phyloP scores from a whole-genome alignment of 2,113 vertebrate genomes.

The Psettodes erumei region DNA sequence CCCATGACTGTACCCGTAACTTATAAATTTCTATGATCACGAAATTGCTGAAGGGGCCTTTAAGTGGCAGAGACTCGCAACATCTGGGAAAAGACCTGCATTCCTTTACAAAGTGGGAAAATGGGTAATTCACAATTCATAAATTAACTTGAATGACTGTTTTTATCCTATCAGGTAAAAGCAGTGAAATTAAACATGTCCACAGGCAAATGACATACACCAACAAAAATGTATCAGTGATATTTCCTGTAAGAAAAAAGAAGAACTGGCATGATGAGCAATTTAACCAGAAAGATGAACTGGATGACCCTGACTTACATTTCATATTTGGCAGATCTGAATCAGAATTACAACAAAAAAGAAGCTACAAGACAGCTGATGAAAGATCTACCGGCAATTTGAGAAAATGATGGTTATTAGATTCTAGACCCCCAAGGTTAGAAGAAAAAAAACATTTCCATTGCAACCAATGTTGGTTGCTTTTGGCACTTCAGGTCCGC shows the following conservation, averaged over 20 bases:
- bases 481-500: too few species aligned
- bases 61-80: not conserved
- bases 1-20: too few species aligned
- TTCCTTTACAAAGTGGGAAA: not conserved
- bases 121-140: not conserved
- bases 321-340: not conserved
- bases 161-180: conserved; percentile 1
- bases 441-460: not conserved
- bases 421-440: not conserved
- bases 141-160: not conserved
- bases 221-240: not conserved
- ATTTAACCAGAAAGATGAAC: not conserved
- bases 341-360: not conserved
- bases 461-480: not conserved
- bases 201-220: not conserved
- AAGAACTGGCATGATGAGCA: not conserved
- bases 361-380: not conserved
- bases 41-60: not conserved
- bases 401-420: not conserved
- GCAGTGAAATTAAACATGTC: not conserved
- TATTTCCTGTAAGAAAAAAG: not conserved
- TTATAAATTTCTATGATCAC: too few species aligned
- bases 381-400: not conserved
- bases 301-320: not conserved
- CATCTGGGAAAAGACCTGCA: not conserved